Percentiles rank a stretch among this genome's conserved stretches.
These are phyloP conservation scores for Ecliptopera silaceata DNA, from an alignment of 2,888 invertebrate genomes.

Conservation along the genomic window DNA sequence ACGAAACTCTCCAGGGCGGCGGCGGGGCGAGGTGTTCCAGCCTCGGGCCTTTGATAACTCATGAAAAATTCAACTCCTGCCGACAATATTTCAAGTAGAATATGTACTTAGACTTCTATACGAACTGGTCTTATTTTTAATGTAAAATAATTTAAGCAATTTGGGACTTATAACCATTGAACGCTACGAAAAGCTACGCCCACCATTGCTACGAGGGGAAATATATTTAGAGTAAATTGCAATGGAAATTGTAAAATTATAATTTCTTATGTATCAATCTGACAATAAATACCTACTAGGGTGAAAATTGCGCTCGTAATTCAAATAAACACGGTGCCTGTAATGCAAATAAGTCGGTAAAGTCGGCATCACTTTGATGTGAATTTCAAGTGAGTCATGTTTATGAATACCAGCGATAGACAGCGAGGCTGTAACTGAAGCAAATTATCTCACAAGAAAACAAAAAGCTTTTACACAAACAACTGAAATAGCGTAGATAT, in stretches of 20 bases:
- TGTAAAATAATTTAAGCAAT: neutral
- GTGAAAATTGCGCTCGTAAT: too few species aligned
- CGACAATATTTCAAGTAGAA: constrained; percentile 47
- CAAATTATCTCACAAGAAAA: constrained; percentile 5
- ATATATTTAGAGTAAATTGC: too few species aligned
- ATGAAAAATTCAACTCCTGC: constrained; percentile 72
- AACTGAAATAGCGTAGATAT: constrained; percentile 37
- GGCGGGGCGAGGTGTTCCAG: constrained; percentile 45
- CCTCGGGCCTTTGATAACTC: constrained; percentile 66
- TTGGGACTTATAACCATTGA: too few species aligned
- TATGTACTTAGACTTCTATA: neutral
- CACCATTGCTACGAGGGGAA: too few species aligned
- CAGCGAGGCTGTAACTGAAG: neutral
- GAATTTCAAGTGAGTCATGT: neutral
- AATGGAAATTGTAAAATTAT: too few species aligned
- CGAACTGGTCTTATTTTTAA: neutral
- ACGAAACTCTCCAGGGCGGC: constrained; percentile 34
- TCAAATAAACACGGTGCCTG: too few species aligned
- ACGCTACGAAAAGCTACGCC: too few species aligned
- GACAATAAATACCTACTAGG: too few species aligned
- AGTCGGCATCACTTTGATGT: too few species aligned
- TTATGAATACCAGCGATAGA: neutral
- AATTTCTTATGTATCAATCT: too few species aligned
- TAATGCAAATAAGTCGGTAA: too few species aligned
- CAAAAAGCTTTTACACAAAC: constrained; percentile 29